Base-by-base conservation (phyloP, 2,888 invertebrate species). In the Eretmocerus hayati region DNA sequence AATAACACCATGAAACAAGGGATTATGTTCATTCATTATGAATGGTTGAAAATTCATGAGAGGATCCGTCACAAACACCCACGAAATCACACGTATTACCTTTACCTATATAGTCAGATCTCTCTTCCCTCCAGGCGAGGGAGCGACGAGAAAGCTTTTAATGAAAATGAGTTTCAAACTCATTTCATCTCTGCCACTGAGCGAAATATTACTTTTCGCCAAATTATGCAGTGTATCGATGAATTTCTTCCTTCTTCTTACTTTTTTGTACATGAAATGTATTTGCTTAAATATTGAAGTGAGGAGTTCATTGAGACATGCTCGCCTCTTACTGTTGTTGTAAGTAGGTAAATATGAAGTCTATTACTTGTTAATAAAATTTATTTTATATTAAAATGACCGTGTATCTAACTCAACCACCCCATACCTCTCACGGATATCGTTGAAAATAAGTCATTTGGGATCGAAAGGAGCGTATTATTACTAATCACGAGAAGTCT, bases 311-410 rank as follows among this genome's bases (percentile, higher is more conserved):
- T 44, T 21, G 31, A n/a, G 37, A 21, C 33, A 36, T 39, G n/a
- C n/a, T n/a, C 36, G 31, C 40, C 48, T 52, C 45, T 39, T 32
- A 45, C 30, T 45, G 42, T 41, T 52, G 38, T 48, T 52, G 32
- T 52, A 52, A 52, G 52, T 42, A n/a, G n/a, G n/a, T n/a, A 46
- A 46, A 30, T 49, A 41, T 31, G 46, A 38, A 52, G 46, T 52
- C 49, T 52, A 52, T 46, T 52, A 52, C 46, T 46, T 52, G 49
- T 52, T 52, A 52, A 52, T 52, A 52, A 52, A 52, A 49, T 52
- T 49, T 52, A 52, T 52, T 52, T 52, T 52, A 52, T 52, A 48
- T 35, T 52, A 52, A 21, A 13, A 20, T 18, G 11, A 33, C 15
- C 11, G 15, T 6, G 1, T 33, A n/a, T 33, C 5, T 33, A 13